These are phyloP conservation scores for Stratiomys singularior DNA, from an alignment of 2,888 invertebrate species.

Conservation along the genomic window DNA sequence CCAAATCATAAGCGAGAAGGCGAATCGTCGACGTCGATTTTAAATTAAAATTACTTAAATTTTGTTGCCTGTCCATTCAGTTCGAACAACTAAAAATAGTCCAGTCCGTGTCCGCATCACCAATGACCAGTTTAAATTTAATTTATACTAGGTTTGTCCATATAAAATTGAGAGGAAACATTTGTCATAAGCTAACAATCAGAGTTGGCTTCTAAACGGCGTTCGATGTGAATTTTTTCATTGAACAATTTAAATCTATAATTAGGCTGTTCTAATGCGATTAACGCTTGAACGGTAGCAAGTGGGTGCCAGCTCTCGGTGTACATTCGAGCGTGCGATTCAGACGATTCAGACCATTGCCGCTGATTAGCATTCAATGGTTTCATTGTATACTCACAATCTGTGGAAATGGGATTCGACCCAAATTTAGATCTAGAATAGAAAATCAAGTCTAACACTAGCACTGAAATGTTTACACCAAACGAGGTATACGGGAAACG, in stretches of 20 bases:
- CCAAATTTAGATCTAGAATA: no score
- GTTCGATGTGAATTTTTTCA: neutral
- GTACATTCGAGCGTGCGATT: neutral
- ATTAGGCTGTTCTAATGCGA: constrained; percentile 36
- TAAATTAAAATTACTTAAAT: no score
- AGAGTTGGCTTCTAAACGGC: neutral
- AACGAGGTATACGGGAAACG: neutral
- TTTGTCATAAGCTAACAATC: neutral
- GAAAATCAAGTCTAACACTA: no score
- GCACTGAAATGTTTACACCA: neutral
- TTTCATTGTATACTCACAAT: neutral
- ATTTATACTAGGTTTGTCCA: neutral
- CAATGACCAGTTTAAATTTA: no score
- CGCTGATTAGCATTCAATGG: constrained; percentile 14
- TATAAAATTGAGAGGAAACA: neutral
- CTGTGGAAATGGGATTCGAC: no score
- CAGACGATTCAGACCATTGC: neutral
- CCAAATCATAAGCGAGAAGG: no score
- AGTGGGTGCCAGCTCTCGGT: neutral
- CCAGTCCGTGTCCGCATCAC: no score
- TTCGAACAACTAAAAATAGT: no score
- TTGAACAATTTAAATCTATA: constrained; percentile 28
- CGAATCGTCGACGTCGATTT: no score
- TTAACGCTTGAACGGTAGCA: constrained; percentile 37
- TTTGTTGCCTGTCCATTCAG: no score